Evolutionary conservation across 2,888 invertebrate genomes (phyloP), one percentile per base, ranked within the genome.

Genomic region (Lasioglossum zephyrum): DNA sequence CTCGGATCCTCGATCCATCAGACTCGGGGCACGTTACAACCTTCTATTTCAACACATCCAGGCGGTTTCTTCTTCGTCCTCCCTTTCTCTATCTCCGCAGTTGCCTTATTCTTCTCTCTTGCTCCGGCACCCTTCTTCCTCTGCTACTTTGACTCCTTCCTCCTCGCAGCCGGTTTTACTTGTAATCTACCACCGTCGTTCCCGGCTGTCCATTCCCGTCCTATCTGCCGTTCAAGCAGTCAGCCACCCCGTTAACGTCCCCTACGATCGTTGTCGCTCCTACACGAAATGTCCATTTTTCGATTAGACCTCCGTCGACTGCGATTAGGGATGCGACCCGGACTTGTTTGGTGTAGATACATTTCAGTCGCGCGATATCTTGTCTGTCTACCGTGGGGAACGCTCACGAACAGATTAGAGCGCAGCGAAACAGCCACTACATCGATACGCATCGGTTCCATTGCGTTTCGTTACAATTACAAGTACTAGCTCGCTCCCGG

Each of bases 121-220:
- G 22, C 39, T 47, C 73, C 39, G 4, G 44, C 22, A 6, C 41
- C 69, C 69, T 75, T 57, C 75, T 70, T 60, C 76, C 60, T 73
- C 8, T 22, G 78, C 53, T 41, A 36, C 63, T 81, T 78, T 47
- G 69, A 49, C 87, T 79, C 80, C 72, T 83, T 81, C 83, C 41
- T 69, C 41, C 73, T 57, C 63, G 82, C 74, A 80, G 85, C 84
- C 87, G 88, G 75, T 82, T 83, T 87, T 79, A 66, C 81, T 79
- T n/a, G 83, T 82, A 75, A 84, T 84, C 76, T 41, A 80, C 74
- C 69, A 73, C 39, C 78, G 73, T 73, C 70, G 39, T 9, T 39
- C 60, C 79, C 49, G 81, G 60, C 76, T 77, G 73, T 70, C 63
- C 72, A 75, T 80, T 84, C 72, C 47, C 57, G 47, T 73, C 77